A percentile compares a stretch with the other conserved stretches of the same genome.
phyloP scores from a whole-genome alignment of 2,113 vertebrate genomes.

The Dromiciops gliroides region DNA sequence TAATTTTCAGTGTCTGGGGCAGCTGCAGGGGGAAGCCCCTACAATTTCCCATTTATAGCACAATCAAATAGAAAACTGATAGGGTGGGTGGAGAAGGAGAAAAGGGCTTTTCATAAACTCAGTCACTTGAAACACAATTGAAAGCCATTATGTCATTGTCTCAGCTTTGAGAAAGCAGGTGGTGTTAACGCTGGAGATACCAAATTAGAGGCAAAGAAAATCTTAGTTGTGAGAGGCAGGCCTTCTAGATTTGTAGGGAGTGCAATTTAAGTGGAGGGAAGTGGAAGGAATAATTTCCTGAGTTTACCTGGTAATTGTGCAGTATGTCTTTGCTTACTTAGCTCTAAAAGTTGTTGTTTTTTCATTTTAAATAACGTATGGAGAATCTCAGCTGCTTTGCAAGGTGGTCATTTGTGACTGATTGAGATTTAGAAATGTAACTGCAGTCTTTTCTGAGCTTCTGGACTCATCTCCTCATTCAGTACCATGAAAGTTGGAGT shows the following conservation, averaged over 20 bases:
- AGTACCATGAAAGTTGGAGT: background rate
- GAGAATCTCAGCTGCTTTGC: background rate
- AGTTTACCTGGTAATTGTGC: background rate
- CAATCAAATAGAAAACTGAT: background rate
- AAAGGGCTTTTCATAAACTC: background rate
- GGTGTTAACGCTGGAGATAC: background rate
- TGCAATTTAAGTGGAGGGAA: background rate
- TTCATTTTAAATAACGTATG: background rate
- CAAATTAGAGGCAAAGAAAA: background rate
- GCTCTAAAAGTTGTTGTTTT: background rate
- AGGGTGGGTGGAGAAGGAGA: background rate
- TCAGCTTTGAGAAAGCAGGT: constrained; percentile 15
- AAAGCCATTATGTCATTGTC: background rate
- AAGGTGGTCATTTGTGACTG: background rate
- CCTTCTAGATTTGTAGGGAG: background rate
- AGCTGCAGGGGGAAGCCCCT: background rate
- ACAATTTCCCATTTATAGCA: background rate
- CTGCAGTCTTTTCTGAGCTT: background rate
- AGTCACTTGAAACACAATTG: background rate
- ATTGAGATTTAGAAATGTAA: background rate
- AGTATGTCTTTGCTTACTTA: background rate
- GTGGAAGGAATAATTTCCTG: background rate
- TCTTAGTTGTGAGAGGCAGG: background rate
- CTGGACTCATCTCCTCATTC: no score
- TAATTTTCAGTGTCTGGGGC: background rate